These are phyloP conservation scores for Epinephelus coioides DNA, from an alignment of 2,797 vertebrate genomes.

Conservation along the genomic window DNA sequence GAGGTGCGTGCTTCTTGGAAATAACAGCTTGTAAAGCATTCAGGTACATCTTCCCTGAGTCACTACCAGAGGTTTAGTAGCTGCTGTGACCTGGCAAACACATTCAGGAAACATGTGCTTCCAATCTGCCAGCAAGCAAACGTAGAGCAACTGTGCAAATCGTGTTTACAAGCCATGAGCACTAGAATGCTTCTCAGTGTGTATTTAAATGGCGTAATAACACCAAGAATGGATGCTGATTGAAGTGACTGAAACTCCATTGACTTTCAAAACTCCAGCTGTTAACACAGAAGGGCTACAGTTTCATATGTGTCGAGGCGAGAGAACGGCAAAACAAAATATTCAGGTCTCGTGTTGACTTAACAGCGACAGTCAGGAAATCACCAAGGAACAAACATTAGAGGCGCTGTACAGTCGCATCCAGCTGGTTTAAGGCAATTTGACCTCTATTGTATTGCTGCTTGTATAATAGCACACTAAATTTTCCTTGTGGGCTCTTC, in stretches of 20 bases:
- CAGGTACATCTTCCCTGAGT: conserved; percentile 21
- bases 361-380: background rate
- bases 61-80: conserved; percentile 16
- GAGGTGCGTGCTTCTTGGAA: conserved; percentile 3
- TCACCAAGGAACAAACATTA: conserved; percentile 27
- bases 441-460: conserved; percentile 25
- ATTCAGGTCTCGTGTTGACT: conserved; percentile 5
- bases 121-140: conserved; percentile 41
- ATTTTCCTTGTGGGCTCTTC: conserved; percentile 11
- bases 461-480: conserved; percentile 1
- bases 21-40: conserved; percentile 33
- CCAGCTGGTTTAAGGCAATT: conserved; percentile 24
- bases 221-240: conserved; percentile 39
- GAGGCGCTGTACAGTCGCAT: background rate
- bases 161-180: conserved; percentile 55
- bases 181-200: conserved; percentile 29
- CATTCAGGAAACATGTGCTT: conserved; percentile 31
- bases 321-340: conserved; percentile 9
- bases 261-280: conserved; percentile 53
- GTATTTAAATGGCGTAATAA: conserved; percentile 45
- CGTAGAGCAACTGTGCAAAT: conserved; percentile 53
- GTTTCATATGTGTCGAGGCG: conserved; percentile 11
- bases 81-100: conserved; percentile 47
- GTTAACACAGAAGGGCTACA: conserved; percentile 37
- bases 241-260: conserved; percentile 41